Evolutionary conservation across 2,113 vertebrate species (phyloP).

Genomic region (Onychostruthus taczanowskii): DNA sequence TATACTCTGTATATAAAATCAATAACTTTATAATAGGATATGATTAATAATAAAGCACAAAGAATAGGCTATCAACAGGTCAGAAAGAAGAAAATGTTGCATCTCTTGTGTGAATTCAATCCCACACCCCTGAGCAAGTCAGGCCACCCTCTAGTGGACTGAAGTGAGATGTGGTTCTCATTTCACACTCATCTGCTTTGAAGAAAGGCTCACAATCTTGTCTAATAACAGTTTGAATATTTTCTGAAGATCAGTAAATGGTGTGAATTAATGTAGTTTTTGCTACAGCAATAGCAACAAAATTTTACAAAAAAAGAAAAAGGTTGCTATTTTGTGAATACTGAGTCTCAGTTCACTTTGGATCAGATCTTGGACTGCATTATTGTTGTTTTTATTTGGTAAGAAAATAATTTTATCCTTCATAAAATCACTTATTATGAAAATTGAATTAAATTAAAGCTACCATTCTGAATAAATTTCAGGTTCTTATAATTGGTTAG

Average conservation of each 20-base stretch:
- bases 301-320: background rate
- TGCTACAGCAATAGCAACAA: background rate
- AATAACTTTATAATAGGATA: background rate
- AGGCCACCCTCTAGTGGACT: slow-evolving; percentile 78
- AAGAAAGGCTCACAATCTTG: background rate
- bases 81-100: background rate
- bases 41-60: background rate
- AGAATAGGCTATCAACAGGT: slow-evolving; percentile 65
- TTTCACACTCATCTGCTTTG: background rate
- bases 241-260: background rate
- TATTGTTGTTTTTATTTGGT: background rate
- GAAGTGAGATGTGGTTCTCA: slow-evolving; percentile 44
- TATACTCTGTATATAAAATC: background rate
- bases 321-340: background rate
- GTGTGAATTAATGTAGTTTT: background rate
- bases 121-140: slow-evolving; percentile 42
- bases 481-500: background rate
- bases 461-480: background rate
- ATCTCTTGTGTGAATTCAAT: slow-evolving; percentile 8
- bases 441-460: background rate
- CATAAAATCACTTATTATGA: background rate
- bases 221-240: background rate
- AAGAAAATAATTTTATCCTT: background rate
- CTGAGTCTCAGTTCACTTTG: background rate
- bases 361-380: background rate